Evolutionary conservation across 2,888 invertebrate species (phyloP).

Genomic region (Rhyacophila evoluta): DNA sequence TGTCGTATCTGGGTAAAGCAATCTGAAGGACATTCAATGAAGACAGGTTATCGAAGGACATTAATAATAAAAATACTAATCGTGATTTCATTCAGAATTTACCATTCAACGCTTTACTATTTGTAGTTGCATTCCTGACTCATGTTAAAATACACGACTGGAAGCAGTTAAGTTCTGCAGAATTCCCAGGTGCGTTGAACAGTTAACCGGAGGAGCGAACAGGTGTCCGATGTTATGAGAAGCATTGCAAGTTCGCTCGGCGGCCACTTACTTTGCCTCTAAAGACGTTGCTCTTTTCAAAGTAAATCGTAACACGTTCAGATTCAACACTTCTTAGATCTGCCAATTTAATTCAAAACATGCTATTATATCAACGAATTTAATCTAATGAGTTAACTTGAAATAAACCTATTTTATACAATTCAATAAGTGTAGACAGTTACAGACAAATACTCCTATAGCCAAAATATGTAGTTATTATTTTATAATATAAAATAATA

Average conservation of each 20-base stretch:
- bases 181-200: slow-evolving; percentile 10
- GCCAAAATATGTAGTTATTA: too few relatives aligned
- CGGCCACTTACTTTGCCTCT: background rate
- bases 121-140: background rate
- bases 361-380: too few relatives aligned
- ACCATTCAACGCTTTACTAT: background rate
- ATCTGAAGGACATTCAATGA: background rate
- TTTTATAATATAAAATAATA: too few relatives aligned
- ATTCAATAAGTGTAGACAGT: too few relatives aligned
- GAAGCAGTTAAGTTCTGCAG: background rate
- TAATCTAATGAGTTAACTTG: too few relatives aligned
- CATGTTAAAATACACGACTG: background rate
- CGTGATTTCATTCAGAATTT: background rate
- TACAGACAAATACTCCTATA: too few relatives aligned
- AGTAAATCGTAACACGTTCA: background rate
- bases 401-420: too few relatives aligned
- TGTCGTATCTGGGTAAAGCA: too few relatives aligned
- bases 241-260: background rate
- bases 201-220: background rate
- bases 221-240: slow-evolving; percentile 6
- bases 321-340: background rate
- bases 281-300: background rate
- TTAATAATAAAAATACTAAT: background rate
- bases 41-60: background rate
- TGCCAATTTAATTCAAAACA: too few relatives aligned